phyloP scores from a whole-genome alignment of 2,797 vertebrate species.

The Phataginus tetradactyla region DNA sequence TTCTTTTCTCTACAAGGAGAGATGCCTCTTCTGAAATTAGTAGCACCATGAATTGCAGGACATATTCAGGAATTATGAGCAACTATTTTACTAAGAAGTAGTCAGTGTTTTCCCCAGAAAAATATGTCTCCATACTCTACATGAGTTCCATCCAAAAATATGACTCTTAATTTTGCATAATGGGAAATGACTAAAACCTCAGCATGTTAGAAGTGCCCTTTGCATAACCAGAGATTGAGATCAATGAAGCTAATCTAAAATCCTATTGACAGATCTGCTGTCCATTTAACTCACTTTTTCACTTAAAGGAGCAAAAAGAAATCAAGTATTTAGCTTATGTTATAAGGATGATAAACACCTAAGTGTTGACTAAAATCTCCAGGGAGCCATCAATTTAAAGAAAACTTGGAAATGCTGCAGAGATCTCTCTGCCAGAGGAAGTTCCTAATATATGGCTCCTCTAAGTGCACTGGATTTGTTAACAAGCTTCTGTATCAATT shows the following conservation, averaged over 20 bases:
- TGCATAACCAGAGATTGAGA: conserved; percentile 72
- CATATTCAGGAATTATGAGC: conserved; percentile 37
- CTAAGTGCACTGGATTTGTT: conserved; percentile 71
- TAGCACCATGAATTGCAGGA: conserved; percentile 56
- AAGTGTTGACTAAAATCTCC: conserved; percentile 75
- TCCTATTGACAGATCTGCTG: conserved; percentile 70
- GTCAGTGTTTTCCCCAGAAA: conserved; percentile 40
- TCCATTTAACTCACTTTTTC: conserved; percentile 65
- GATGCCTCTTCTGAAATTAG: background rate
- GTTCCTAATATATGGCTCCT: conserved; percentile 72
- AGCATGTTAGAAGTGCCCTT: conserved; percentile 64
- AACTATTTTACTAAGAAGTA: conserved; percentile 20
- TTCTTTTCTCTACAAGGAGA: background rate
- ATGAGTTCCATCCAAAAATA: conserved; percentile 68
- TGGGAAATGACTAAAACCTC: conserved; percentile 71
- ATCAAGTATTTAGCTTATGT: conserved; percentile 72
- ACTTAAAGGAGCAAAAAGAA: conserved; percentile 73
- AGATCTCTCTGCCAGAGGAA: conserved; percentile 68
- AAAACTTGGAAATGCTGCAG: conserved; percentile 72
- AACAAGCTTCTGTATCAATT: conserved; percentile 64
- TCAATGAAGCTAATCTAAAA: conserved; percentile 72
- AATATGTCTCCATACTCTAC: conserved; percentile 53
- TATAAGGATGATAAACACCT: conserved; percentile 78
- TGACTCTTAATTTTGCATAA: conserved; percentile 54
- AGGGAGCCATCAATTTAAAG: conserved; percentile 77